These are phyloP conservation scores for Sebastes itinus DNA, from an alignment of 2,797 vertebrate species.

Conservation along the genomic window DNA sequence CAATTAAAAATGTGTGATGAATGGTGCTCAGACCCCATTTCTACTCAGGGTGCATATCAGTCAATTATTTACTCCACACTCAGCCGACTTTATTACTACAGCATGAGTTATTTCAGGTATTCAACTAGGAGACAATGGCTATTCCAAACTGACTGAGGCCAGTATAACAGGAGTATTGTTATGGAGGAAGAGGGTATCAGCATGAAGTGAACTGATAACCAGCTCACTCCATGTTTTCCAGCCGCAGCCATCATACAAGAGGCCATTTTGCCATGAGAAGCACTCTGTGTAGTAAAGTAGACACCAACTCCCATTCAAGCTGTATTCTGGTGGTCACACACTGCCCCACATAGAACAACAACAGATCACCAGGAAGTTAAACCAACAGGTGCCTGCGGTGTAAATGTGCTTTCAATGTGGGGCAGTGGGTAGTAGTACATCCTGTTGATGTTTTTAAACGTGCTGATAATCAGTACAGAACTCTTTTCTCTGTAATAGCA, in stretches of 20 bases:
- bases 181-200: neutral
- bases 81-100: neutral
- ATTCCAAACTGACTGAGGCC: neutral
- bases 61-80: neutral
- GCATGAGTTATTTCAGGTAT: neutral
- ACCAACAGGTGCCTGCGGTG: conserved; percentile 11
- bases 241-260: neutral
- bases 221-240: neutral
- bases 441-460: conserved; percentile 50
- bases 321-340: conserved; percentile 6
- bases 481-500: conserved; percentile 11
- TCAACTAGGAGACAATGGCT: neutral
- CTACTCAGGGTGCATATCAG: neutral
- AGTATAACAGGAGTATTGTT: neutral
- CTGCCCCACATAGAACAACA: conserved; percentile 11
- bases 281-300: neutral
- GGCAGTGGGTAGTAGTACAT: conserved; percentile 43
- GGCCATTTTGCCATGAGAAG: neutral
- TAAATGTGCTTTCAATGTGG: conserved; percentile 20
- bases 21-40: neutral
- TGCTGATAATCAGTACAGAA: conserved; percentile 11
- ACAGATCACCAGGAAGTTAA: conserved; percentile 43
- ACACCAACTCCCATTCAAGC: conserved; percentile 3
- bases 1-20: neutral
- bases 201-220: neutral